phyloP scores from a whole-genome alignment of 2,888 invertebrate genomes.

The Rhogogaster chlorosoma region DNA sequence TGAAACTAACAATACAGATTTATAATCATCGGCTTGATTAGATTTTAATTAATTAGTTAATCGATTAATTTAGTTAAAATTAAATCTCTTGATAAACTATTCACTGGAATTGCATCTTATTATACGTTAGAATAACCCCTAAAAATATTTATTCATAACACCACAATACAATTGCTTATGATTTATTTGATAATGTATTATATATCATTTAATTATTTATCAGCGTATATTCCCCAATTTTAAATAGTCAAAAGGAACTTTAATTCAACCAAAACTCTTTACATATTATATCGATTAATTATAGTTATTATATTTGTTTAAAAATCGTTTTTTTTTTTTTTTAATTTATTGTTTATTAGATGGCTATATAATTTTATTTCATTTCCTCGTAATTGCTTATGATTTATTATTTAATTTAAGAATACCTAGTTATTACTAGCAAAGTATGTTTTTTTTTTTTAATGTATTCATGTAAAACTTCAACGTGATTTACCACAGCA shows the following conservation, averaged over 20 bases:
- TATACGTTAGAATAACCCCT: not conserved
- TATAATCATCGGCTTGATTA: slow-evolving; percentile 26
- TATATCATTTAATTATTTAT: slow-evolving; percentile 38
- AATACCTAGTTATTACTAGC: not conserved
- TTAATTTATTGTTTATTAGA: slow-evolving; percentile 5
- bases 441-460: slow-evolving; percentile 10
- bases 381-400: not conserved
- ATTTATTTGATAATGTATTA: not conserved
- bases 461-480: slow-evolving; percentile 13
- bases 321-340: not conserved
- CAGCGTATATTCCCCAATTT: slow-evolving; percentile 49
- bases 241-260: slow-evolving; percentile 22
- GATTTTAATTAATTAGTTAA: not conserved
- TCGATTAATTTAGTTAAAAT: not conserved
- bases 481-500: not conserved
- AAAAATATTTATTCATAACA: not conserved
- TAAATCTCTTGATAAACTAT: not conserved
- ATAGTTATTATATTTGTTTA: not conserved
- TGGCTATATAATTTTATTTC: not conserved
- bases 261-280: slow-evolving; percentile 2
- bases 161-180: not conserved
- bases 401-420: not conserved
- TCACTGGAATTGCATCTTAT: not conserved
- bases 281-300: not conserved
- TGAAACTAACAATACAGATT: slow-evolving; percentile 18